phyloP scores from a whole-genome alignment of 2,888 invertebrate genomes.

The Rugalucina vietnamica region DNA sequence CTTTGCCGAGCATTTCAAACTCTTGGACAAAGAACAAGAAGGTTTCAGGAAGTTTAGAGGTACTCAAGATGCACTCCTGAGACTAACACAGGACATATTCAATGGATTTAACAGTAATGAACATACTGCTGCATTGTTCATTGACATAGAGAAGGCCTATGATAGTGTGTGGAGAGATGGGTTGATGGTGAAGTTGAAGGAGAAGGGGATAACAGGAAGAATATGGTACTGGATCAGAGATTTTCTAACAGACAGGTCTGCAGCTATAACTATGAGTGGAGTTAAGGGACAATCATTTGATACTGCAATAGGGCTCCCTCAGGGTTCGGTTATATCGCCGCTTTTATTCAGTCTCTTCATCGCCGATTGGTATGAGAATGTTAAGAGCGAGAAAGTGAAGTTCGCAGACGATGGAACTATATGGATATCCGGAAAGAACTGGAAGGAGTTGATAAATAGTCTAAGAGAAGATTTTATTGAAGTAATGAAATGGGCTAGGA shows the following conservation, averaged over 20 bases:
- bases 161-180: constrained; percentile 41
- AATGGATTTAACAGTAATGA: constrained; percentile 30
- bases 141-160: constrained; percentile 39
- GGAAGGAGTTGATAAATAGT: not conserved
- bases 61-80: constrained; percentile 23
- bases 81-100: constrained; percentile 18
- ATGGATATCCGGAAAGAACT: not conserved
- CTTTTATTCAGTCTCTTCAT: not conserved
- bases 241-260: constrained; percentile 19
- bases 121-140: not conserved
- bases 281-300: not conserved
- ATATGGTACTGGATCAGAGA: not conserved
- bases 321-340: constrained; percentile 6
- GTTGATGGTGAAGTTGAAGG: constrained; percentile 20
- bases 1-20: constrained; percentile 3
- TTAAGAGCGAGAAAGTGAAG: not conserved
- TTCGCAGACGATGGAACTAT: constrained; percentile 18
- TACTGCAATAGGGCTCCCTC: not conserved
- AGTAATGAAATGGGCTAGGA: not conserved
- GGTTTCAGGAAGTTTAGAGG: constrained; percentile 25
- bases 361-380: not conserved
- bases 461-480: not conserved
- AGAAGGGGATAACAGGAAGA: constrained; percentile 17
- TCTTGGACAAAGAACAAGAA: constrained; percentile 19
- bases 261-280: not conserved